Conservation (phyloP, 2,888 invertebrate genomes). For the Drosophila mercatorum region DNA sequence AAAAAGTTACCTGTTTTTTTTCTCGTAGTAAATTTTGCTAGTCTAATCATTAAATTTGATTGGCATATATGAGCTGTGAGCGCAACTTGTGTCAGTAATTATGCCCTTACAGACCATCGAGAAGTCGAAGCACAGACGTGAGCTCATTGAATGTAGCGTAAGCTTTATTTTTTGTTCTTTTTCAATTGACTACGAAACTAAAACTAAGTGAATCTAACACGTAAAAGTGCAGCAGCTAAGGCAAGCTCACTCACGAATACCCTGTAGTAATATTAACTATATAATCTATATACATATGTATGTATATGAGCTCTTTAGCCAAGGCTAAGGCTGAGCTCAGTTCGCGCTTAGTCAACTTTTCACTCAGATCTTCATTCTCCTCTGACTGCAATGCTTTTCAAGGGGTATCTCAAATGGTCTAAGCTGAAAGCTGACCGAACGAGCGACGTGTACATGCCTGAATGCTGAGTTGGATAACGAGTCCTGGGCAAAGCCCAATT, state of each 20-base stretch:
- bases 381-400: neutral
- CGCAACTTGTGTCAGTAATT: conserved; percentile 37
- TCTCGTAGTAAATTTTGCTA: neutral
- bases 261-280: neutral
- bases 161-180: neutral
- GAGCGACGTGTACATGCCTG: conserved; percentile 18
- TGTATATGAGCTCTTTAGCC: neutral
- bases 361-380: neutral
- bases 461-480: conserved; percentile 20
- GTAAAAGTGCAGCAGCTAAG: neutral
- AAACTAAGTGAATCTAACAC: conserved; percentile 17
- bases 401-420: conserved; percentile 6
- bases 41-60: conserved; percentile 25
- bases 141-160: neutral
- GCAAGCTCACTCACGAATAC: conserved; percentile 1
- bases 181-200: conserved; percentile 12
- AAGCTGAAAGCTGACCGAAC: conserved; percentile 28
- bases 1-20: conserved; percentile 6
- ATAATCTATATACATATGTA: neutral
- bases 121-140: neutral
- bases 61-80: conserved; percentile 12
- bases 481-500: conserved; percentile 47
- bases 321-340: neutral
- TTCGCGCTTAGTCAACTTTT: neutral
- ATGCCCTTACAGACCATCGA: conserved; percentile 7